Evolutionary conservation across 2,113 vertebrate genomes (phyloP), one percentile per base, ranked within the genome.

Genomic region (Steatornis caripensis): DNA sequence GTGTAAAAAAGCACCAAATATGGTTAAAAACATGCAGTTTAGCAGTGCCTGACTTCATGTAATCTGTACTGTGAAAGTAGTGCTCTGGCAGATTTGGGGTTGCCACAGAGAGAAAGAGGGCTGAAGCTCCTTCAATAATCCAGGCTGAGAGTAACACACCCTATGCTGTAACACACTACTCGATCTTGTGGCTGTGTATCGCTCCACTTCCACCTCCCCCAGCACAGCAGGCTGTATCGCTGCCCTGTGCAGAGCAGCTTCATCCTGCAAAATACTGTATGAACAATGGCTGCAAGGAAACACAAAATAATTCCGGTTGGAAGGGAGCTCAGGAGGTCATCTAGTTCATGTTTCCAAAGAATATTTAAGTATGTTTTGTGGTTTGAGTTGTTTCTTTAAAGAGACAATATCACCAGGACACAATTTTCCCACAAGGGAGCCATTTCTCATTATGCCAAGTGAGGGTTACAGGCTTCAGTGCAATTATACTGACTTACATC

Each of bases 41-140:
- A 55, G 12, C 34, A 22, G 11, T 48, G 75, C 34, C 53, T 69
- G 9, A 69, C 85, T 78, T 39, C 20, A 64, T 6, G 5, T 19
- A 19, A 39, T 49, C 46, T 36, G 26, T 18, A 48, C 57, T 0
- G 0, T 48, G 30, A 41, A 0, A 65, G 65, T 0, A 74, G 23
- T 34, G 51, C 30, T 79, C 0, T 1, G 53, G 55, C 27, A 87
- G 78, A 60, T 53, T 16, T 55, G 12, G 53, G 14, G 24, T 11
- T 75, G 57, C 43, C 30, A 69, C 23, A 51, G 20, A 84, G 22
- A 81, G 45, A 54, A 19, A 7, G 15, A 26, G 7, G 6, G 32
- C 23, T 62, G 66, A 75, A 68, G 15, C 26, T 19, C 16, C 19
- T 78, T 46, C 86, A 37, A 2, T 36, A 29, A 55, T 30, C 14